Percentiles rank a stretch among this genome's conserved stretches.
phyloP scores from a whole-genome alignment of 2,113 vertebrate genomes.

The Actinemys pallida region DNA sequence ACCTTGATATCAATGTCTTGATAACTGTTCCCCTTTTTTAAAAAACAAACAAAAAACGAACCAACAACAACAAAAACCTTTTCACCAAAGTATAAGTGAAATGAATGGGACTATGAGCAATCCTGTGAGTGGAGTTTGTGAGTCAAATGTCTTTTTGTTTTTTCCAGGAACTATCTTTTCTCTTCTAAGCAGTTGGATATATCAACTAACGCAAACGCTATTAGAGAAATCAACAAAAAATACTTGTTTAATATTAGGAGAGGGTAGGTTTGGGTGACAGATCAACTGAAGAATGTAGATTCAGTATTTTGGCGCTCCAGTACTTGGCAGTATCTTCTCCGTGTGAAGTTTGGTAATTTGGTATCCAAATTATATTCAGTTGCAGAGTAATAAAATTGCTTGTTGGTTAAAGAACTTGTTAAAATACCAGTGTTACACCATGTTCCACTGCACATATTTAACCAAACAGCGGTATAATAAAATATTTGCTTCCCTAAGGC shows the following conservation, averaged over 20 bases:
- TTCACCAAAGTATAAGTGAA: neutral
- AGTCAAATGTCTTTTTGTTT: accelerated
- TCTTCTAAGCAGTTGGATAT: neutral
- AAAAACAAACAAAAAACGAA: neutral
- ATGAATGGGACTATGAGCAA: neutral
- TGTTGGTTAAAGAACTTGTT: neutral
- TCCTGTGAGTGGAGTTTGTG: neutral
- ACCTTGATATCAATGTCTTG: neutral
- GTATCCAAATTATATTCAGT: neutral
- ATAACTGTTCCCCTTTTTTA: neutral
- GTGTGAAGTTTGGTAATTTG: neutral
- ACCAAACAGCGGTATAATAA: neutral
- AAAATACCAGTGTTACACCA: neutral
- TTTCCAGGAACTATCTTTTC: neutral
- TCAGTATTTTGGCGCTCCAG: neutral
- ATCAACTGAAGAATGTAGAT: neutral
- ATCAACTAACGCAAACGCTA: neutral
- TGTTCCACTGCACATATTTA: neutral
- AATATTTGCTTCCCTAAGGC: neutral
- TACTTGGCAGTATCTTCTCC: neutral
- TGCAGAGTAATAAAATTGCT: constrained; percentile 13
- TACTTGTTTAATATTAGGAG: neutral
- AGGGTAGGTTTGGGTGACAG: neutral
- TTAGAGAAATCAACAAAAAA: neutral
- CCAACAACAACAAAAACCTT: neutral